Percentiles rank a stretch among this genome's conserved stretches.
Conservation (phyloP, 2,113 vertebrate species). For the Varanus komodoensis region DNA sequence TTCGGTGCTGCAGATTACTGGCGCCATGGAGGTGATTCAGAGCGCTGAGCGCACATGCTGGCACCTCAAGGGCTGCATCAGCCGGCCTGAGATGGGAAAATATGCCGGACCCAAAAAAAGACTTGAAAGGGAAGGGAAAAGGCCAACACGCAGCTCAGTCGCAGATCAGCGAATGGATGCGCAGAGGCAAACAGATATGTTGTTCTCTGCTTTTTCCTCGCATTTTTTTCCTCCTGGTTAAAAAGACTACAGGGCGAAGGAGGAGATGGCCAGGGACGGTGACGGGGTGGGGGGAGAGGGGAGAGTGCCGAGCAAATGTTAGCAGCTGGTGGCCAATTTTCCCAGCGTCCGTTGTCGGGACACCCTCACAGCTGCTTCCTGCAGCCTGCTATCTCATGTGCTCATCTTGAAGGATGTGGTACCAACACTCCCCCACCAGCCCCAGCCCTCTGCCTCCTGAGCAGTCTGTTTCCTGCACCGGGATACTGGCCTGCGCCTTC, state of each 20-base stretch:
- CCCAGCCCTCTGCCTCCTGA: conserved; percentile 63
- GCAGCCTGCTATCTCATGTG: conserved; percentile 77
- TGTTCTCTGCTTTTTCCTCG: neutral
- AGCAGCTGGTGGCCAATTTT: conserved; percentile 67
- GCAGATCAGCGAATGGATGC: neutral
- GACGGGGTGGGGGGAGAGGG: neutral
- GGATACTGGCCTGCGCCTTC: conserved; percentile 44
- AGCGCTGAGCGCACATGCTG: rapidly evolving
- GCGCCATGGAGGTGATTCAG: neutral
- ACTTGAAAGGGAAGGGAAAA: neutral
- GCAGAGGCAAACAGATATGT: neutral
- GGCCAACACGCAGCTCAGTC: neutral
- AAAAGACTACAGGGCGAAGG: neutral
- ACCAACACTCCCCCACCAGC: conserved; percentile 20
- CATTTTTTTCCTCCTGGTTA: conserved; percentile 1
- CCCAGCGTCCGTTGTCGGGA: conserved; percentile 70
- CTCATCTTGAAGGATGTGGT: conserved; percentile 73
- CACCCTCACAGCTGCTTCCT: conserved; percentile 82
- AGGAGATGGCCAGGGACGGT: neutral
- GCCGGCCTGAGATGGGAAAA: neutral
- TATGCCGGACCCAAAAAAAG: rapidly evolving
- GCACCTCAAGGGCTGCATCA: neutral
- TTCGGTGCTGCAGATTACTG: neutral
- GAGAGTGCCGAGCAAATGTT: conserved; percentile 24
- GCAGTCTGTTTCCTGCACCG: conserved; percentile 68